Evolutionary conservation across 92 coral and sea anemone species (phyloP).

Genomic region (Siderastrea siderea): DNA sequence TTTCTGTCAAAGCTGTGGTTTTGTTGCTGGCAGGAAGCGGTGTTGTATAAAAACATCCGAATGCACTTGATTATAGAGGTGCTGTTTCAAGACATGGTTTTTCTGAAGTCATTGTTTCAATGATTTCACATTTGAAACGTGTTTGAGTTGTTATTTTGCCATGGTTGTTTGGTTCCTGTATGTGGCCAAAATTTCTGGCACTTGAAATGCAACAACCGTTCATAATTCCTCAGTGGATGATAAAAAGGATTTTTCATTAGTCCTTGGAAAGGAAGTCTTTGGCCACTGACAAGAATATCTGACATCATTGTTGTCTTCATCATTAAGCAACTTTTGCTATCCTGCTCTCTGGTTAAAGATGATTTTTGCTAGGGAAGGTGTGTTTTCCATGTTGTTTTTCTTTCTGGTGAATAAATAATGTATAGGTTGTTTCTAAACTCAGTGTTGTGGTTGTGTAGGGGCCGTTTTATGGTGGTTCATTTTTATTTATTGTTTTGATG

Average conservation of each 20-base stretch:
- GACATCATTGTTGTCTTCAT: not conserved
- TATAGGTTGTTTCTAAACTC: slow-evolving; percentile 17
- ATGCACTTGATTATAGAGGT: not conserved
- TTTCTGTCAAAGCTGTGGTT: slow-evolving; percentile 10
- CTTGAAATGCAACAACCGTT: slow-evolving; percentile 24
- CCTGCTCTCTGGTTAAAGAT: slow-evolving; percentile 6
- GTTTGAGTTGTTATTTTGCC: not conserved
- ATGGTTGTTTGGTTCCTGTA: slow-evolving; percentile 15
- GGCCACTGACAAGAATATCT: not conserved
- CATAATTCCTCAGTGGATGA: not conserved
- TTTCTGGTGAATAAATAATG: slow-evolving; percentile 21
- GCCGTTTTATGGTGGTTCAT: slow-evolving; percentile 23
- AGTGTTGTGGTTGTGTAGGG: slow-evolving; percentile 15
- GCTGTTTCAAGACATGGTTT: not conserved
- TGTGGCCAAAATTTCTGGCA: not conserved
- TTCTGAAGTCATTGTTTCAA: not conserved
- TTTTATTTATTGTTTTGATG: slow-evolving; percentile 9
- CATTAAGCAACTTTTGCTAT: not conserved
- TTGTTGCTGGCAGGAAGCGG: not conserved
- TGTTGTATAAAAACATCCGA: not conserved
- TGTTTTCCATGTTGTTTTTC: slow-evolving; percentile 28
- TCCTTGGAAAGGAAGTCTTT: not conserved
- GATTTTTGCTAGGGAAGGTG: slow-evolving; percentile 34
- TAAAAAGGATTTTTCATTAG: not conserved
- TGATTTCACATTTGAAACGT: slow-evolving; percentile 15